phyloP scores from a whole-genome alignment of 2,888 invertebrate species.

The Cosmopolites sordidus region DNA sequence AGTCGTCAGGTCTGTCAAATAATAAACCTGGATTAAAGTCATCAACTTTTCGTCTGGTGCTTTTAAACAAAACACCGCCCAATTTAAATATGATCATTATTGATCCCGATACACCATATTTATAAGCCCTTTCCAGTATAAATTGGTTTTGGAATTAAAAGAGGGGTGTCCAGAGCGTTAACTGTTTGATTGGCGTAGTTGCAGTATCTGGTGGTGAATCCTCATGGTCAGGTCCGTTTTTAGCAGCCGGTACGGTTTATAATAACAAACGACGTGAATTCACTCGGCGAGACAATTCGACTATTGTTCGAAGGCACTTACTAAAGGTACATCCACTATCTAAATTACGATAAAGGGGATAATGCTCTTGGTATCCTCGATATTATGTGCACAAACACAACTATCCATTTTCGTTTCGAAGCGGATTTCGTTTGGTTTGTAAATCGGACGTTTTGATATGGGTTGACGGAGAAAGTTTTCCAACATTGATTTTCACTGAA shows the following conservation, averaged over 20 bases:
- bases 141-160: conserved; percentile 36
- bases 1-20: too few species aligned
- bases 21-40: too few species aligned
- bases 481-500: too few species aligned
- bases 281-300: conserved; percentile 29
- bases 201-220: conserved; percentile 30
- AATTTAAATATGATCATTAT: neutral
- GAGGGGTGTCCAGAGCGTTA: conserved; percentile 34
- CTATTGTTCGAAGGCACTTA: conserved; percentile 33
- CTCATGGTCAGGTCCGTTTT: conserved; percentile 24
- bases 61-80: too few species aligned
- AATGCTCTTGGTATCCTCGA: conserved; percentile 9
- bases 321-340: conserved; percentile 16
- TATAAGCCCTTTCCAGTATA: conserved; percentile 28
- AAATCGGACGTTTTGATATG: conserved; percentile 2
- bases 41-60: too few species aligned
- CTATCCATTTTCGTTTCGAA: neutral
- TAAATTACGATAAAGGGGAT: conserved; percentile 15
- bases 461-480: neutral
- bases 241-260: conserved; percentile 6
- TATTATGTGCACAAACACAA: neutral
- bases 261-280: conserved; percentile 18
- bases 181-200: conserved; percentile 40
- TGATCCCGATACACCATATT: neutral
- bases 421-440: neutral